Conservation (phyloP, 2,888 invertebrate species). For the Amaurobius ferox region DNA sequence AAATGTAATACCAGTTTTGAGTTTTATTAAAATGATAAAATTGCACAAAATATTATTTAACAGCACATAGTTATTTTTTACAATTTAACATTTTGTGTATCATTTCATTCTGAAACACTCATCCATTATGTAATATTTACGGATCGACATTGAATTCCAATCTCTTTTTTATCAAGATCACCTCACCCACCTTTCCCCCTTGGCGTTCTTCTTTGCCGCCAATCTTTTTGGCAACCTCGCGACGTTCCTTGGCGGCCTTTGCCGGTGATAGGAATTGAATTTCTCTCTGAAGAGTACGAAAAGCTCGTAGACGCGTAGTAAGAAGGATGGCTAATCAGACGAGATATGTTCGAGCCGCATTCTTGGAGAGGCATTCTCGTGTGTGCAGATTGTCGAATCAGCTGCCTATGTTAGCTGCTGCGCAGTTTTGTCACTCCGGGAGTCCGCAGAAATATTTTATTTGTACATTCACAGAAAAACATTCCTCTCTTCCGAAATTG, state of each 20-base stretch:
- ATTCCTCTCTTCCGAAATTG: too few species aligned
- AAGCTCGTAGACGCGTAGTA: conserved; percentile 9
- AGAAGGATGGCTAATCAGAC: conserved; percentile 19
- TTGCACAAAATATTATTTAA: too few species aligned
- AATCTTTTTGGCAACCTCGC: background rate
- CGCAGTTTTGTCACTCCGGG: background rate
- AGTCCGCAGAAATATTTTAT: too few species aligned
- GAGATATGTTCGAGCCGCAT: conserved; percentile 35
- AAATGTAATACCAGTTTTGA: too few species aligned
- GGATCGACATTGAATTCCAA: too few species aligned
- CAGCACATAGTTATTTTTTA: too few species aligned
- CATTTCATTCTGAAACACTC: too few species aligned
- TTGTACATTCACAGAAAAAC: too few species aligned
- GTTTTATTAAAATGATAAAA: too few species aligned
- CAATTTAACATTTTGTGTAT: too few species aligned
- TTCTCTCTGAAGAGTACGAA: conserved; percentile 7
- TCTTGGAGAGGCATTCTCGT: conserved; percentile 35
- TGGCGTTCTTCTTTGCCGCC: background rate
- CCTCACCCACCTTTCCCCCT: background rate
- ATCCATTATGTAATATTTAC: too few species aligned
- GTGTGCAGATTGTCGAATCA: conserved; percentile 26
- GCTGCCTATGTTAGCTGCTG: background rate
- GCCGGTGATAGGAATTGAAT: conserved; percentile 33
- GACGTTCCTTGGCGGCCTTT: background rate
- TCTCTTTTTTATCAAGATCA: too few species aligned